Conservation (phyloP, 2,113 vertebrate genomes). For the Laticauda laticaudata region DNA sequence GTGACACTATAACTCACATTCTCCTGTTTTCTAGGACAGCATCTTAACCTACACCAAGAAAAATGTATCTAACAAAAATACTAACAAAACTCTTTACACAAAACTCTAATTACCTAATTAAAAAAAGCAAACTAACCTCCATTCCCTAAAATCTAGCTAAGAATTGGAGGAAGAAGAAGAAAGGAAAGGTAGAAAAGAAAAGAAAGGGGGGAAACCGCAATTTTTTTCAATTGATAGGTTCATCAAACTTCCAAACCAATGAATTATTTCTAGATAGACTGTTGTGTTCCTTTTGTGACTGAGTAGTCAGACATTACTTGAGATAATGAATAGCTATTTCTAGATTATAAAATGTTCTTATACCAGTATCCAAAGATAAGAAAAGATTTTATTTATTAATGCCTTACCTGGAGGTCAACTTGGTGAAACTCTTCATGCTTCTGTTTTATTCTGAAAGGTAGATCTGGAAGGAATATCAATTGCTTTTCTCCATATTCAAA, state of each 20-base stretch:
- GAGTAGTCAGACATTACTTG: not conserved
- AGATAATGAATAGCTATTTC: not conserved
- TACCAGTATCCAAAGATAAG: not conserved
- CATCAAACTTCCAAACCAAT: not conserved
- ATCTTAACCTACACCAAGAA: not conserved
- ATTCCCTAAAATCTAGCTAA: not conserved
- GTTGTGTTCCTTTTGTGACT: not conserved
- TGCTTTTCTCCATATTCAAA: not conserved
- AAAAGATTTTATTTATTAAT: not conserved
- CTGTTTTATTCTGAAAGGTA: not conserved
- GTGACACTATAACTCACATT: not conserved
- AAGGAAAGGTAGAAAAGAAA: not conserved
- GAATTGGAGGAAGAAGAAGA: not conserved
- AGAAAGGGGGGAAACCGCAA: not conserved
- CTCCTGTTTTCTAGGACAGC: not conserved
- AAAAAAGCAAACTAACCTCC: not conserved
- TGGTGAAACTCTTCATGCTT: not conserved
- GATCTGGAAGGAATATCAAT: not conserved
- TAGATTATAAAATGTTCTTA: not conserved
- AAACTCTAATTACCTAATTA: not conserved
- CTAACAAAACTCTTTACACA: not conserved
- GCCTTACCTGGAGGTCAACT: not conserved
- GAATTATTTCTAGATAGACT: not conserved
- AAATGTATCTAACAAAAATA: not conserved
- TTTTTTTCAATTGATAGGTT: not conserved